These are phyloP conservation scores for Euspilapteryx auroguttella DNA, from an alignment of 2,888 invertebrate genomes.

Conservation along the genomic window DNA sequence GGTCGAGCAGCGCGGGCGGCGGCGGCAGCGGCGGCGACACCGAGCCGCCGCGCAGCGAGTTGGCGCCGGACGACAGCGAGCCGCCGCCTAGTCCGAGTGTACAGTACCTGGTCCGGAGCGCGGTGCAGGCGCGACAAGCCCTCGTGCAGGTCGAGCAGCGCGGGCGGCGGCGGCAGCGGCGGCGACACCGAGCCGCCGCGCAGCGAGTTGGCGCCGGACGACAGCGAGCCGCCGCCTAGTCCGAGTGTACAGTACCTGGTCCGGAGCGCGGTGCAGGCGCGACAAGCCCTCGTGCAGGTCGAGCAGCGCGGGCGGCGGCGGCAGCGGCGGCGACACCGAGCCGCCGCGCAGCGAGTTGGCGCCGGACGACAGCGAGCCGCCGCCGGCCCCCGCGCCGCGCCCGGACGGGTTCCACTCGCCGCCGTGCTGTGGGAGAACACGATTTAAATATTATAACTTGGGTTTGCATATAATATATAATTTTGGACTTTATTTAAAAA, in stretches of 20 bases:
- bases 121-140: too few relatives aligned
- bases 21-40: conserved; percentile 84
- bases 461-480: too few relatives aligned
- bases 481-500: too few relatives aligned
- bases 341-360: conserved; percentile 52
- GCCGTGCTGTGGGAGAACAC: too few relatives aligned
- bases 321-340: conserved; percentile 80
- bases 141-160: conserved; percentile 76
- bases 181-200: conserved; percentile 74
- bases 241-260: too few relatives aligned
- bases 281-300: conserved; percentile 74
- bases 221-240: too few relatives aligned
- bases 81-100: too few relatives aligned
- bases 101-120: too few relatives aligned
- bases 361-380: conserved; percentile 35
- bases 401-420: too few relatives aligned
- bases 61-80: conserved; percentile 36
- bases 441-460: too few relatives aligned
- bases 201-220: conserved; percentile 27
- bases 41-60: conserved; percentile 59
- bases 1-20: conserved; percentile 82
- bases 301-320: conserved; percentile 85
- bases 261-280: too few relatives aligned
- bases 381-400: too few relatives aligned
- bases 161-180: conserved; percentile 86